Conservation (phyloP, 2,113 vertebrate genomes). For the Charina bottae region DNA sequence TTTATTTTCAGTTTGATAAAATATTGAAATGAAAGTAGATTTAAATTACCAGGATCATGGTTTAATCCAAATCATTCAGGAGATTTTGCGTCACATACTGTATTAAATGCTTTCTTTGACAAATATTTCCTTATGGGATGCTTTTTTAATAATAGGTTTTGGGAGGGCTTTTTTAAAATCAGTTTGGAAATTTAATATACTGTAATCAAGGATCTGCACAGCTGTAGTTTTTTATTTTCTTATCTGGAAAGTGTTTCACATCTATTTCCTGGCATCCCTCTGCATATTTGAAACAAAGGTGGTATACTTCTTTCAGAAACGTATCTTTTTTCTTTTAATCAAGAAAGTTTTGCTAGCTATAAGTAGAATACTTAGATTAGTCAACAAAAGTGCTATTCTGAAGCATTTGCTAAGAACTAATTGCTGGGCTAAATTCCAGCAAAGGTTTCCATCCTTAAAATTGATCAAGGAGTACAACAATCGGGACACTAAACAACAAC, state of each 20-base stretch:
- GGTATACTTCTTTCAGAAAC: not conserved
- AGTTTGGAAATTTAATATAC: not conserved
- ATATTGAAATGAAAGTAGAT: not conserved
- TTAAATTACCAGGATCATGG: not conserved
- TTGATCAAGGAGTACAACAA: not conserved
- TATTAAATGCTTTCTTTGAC: not conserved
- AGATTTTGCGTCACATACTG: not conserved
- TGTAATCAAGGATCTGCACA: not conserved
- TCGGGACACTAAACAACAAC: not conserved
- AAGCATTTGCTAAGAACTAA: not conserved
- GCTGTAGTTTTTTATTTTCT: not conserved
- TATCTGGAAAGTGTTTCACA: not conserved
- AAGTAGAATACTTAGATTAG: not conserved
- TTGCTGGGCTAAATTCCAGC: not conserved
- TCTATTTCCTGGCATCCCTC: not conserved
- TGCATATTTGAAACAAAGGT: not conserved
- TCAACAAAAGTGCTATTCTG: not conserved
- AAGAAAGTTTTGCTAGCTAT: conserved; percentile 1
- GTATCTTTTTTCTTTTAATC: not conserved
- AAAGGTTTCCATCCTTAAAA: not conserved
- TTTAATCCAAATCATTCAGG: not conserved
- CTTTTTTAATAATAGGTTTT: not conserved
- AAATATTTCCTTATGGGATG: not conserved
- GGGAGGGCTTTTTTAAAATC: not conserved
- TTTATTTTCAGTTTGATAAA: not conserved